Evolutionary conservation across 2,888 invertebrate genomes (phyloP), one percentile per base, ranked within the genome.

Genomic region (Agapostemon virescens): DNA sequence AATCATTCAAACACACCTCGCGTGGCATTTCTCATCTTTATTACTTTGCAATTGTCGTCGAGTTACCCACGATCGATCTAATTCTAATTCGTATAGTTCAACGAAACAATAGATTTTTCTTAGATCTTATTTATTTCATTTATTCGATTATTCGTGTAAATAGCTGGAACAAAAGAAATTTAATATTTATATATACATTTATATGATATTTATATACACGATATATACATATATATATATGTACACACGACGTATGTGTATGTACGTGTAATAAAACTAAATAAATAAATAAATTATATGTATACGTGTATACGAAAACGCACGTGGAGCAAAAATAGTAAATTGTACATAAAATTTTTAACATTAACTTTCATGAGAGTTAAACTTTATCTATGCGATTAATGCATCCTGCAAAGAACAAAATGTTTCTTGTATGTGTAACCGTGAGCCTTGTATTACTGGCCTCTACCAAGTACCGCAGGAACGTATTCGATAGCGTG

Each of bases 401-500:
- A 85, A 90, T 90, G 90, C 80, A 84, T 87, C 84, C 86, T 84
- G 70, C 77, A 83, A 87, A 86, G 64, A 87, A 85, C 83, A 90
- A 90, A 52, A 92, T 92, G 92, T 89, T 92, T 82, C 89, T 91
- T 64, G 87, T 90, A 79, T 92, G 92, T 80, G 89, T 92, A 76
- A 92, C 92, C 67, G 91, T 92, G 74, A 92, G 92, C 69, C 87
- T 92, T 55, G 91, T 91, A 58, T 80, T 92, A 52, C 83, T 92
- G 77, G 92, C 91, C 58, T 92, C 92, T 71, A 92, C 92, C 69
- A 92, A 92, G 86, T 92, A 92, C 83, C 92, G 90, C 85, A 88
- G 86, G 36, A 91, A 92, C 85, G 91, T 92, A 52, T 83, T 91
- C 84, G 84, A 86, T 74, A 90, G 91, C 61, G 90, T 92, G 26